Percentiles rank a stretch among this genome's conserved stretches.
phyloP scores from a whole-genome alignment of 2,113 vertebrate genomes.

The Syrmaticus mikado region DNA sequence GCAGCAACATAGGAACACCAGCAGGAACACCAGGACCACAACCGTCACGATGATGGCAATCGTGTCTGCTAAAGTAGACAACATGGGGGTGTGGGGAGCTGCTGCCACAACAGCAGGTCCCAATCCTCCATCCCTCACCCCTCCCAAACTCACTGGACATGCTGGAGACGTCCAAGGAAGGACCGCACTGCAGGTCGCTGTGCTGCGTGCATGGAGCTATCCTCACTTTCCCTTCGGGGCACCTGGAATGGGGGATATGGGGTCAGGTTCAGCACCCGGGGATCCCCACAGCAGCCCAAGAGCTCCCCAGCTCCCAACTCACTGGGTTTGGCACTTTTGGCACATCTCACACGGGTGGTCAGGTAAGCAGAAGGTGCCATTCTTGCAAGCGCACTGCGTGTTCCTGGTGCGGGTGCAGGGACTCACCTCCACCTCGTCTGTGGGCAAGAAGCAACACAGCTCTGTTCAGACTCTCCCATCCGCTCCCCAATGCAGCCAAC shows the following conservation, averaged over 20 bases:
- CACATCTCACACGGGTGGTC: conserved; percentile 67
- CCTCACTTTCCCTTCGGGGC: not conserved
- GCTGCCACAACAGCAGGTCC: not conserved
- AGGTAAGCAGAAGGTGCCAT: conserved; percentile 50
- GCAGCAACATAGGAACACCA: fast-evolving
- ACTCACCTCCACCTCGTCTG: conserved; percentile 56
- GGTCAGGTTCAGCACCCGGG: not conserved
- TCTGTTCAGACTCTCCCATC: not conserved
- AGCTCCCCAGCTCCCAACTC: fast-evolving
- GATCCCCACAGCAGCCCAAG: fast-evolving
- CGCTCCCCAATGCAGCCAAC: fast-evolving
- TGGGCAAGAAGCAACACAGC: fast-evolving
- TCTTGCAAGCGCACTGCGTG: conserved; percentile 24
- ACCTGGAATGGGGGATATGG: not conserved
- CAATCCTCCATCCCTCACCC: not conserved
- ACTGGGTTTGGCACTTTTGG: conserved; percentile 50
- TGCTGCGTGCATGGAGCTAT: not conserved
- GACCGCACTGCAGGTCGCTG: not conserved
- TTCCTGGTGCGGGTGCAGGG: not conserved
- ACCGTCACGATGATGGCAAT: fast-evolving
- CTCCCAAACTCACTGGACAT: too few relatives aligned
- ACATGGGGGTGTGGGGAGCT: not conserved
- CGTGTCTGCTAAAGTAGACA: fast-evolving
- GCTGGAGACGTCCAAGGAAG: fast-evolving
- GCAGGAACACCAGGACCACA: fast-evolving